Evolutionary conservation across 1,140 invertebrate genomes (phyloP).

Genomic region (Procambarus clarkii): DNA sequence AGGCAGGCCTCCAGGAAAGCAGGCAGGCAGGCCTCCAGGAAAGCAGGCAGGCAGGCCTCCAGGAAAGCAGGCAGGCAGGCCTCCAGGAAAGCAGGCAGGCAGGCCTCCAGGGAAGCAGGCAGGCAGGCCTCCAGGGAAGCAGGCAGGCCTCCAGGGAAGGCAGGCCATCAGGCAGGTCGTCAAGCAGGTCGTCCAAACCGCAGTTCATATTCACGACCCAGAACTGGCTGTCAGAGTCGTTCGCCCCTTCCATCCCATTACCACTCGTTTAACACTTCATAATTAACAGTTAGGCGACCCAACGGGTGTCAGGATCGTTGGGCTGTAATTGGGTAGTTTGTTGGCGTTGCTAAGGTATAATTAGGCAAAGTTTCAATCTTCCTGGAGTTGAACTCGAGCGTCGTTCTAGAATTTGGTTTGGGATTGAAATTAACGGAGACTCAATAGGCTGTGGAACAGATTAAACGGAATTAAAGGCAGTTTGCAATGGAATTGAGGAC

Average conservation of each 20-base stretch:
- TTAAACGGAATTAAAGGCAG: neutral
- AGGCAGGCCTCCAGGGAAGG: no score
- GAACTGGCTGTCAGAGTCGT: neutral
- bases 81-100: no score
- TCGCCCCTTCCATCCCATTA: neutral
- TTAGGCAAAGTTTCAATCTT: constrained; percentile 9
- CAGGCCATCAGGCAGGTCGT: neutral
- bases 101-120: no score
- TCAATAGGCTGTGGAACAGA: neutral
- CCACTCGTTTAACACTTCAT: constrained; percentile 27
- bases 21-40: no score
- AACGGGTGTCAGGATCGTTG: constrained; percentile 20
- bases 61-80: no score
- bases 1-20: no score
- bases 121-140: no score
- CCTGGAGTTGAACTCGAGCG: neutral
- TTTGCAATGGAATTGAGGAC: neutral
- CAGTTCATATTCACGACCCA: neutral
- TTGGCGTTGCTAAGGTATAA: constrained; percentile 14
- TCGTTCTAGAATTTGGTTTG: neutral
- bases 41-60: no score
- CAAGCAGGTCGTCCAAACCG: neutral
- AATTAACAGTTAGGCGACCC: constrained; percentile 14
- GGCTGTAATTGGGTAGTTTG: constrained; percentile 7
- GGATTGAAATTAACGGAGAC: neutral